Conservation (phyloP, 2,888 invertebrate species). For the Stenodera caucasica region DNA sequence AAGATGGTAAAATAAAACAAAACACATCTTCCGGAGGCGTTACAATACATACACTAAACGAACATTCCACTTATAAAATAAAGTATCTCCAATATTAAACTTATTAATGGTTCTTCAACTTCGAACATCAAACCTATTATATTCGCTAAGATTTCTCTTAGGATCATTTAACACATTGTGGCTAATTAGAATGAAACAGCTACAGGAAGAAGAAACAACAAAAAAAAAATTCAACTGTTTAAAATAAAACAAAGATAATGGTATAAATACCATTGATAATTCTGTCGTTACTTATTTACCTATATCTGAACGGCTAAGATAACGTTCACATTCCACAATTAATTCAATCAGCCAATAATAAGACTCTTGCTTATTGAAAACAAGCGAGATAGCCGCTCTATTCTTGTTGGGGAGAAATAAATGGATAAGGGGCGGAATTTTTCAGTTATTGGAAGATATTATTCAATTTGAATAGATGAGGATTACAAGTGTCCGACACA, state of each 20-base stretch:
- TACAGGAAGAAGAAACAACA: not conserved
- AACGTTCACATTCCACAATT: not conserved
- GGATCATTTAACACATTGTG: constrained; percentile 20
- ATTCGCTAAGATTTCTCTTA: constrained; percentile 27
- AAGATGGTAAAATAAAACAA: not conserved
- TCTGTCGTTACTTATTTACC: not conserved
- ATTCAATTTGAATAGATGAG: constrained; percentile 6
- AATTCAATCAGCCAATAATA: not conserved
- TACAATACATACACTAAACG: not conserved
- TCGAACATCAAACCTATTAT: constrained; percentile 8
- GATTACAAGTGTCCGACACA: constrained; percentile 24
- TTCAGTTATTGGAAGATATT: not conserved
- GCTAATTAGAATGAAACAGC: constrained; percentile 17
- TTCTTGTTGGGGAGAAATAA: too few relatives aligned
- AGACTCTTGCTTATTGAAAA: not conserved
- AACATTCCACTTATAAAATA: not conserved
- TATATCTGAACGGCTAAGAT: not conserved
- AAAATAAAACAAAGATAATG: not conserved
- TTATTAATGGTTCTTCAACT: not conserved
- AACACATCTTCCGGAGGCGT: not conserved
- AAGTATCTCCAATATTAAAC: not conserved
- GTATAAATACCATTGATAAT: not conserved
- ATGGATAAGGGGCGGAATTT: not conserved
- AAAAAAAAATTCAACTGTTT: not conserved
- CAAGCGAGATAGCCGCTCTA: not conserved